Percentiles rank a stretch among this genome's conserved stretches.
Conservation (phyloP, 2,888 invertebrate genomes). For the Boloria euphrosyne region DNA sequence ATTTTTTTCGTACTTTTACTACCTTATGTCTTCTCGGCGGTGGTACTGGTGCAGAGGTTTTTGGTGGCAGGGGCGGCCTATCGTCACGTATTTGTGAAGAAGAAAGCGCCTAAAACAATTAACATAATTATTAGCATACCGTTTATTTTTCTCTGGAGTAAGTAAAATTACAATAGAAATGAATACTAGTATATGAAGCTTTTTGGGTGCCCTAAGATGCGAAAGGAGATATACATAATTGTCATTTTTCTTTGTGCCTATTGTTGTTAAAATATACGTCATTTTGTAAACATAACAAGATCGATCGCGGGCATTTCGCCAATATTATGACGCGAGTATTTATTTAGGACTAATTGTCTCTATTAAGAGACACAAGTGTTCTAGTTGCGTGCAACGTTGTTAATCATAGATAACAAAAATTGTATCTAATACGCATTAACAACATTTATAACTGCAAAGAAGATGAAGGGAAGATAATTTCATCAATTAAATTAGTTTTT, state of each 20-base stretch:
- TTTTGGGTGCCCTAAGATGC: too few species aligned
- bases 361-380: constrained; percentile 30
- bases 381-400: constrained; percentile 17
- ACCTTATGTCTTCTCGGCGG: constrained; percentile 78
- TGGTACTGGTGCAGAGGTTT: constrained; percentile 72
- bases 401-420: constrained; percentile 14
- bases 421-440: background rate
- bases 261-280: constrained; percentile 26
- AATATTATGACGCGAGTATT: constrained; percentile 42
- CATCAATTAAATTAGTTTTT: too few species aligned
- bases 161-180: too few species aligned
- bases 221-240: background rate
- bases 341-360: constrained; percentile 40
- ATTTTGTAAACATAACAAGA: constrained; percentile 33
- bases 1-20: constrained; percentile 11
- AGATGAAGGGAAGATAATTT: too few species aligned
- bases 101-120: constrained; percentile 59
- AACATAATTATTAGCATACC: background rate
- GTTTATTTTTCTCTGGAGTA: background rate
- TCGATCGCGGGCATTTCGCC: constrained; percentile 39
- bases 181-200: too few species aligned
- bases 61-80: constrained; percentile 76
- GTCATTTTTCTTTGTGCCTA: constrained; percentile 11
- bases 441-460: too few species aligned
- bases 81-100: constrained; percentile 66